Evolutionary conservation across 2,113 vertebrate genomes (phyloP), one percentile per base, ranked within the genome.

Genomic region (Amia ocellicauda): DNA sequence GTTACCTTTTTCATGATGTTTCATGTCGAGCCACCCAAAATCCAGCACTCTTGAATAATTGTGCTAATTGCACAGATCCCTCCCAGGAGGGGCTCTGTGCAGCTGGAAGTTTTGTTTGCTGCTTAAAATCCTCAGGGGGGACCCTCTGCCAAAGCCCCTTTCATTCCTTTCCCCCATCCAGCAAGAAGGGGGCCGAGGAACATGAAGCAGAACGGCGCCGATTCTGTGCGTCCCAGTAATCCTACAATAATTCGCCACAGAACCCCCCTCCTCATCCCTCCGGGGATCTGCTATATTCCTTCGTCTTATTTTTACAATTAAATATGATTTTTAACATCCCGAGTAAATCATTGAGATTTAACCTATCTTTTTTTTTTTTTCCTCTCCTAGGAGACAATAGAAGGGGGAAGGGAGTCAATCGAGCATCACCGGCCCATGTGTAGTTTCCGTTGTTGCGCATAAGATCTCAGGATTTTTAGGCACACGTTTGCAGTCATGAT

Each of bases 321-420:
- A n/a, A n/a, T n/a, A n/a, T n/a, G n/a, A 61, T 69, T 74, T 31
- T 2, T 56, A 67, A 42, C 64, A 43, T 58, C n/a, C 16, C 64
- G 64, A 49, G 64, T 58, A 68, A 13, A 51, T 52, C 68, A 55
- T 64, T 47, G 54, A 31, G 64, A 49, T 64, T 28, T 36, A 36
- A 36, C 31, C 31, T 11, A 36, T 36, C 31, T 36, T 36, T 36
- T 5, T 36, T 36, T 36, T 36, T 36, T 11, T 11, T 36, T 36
- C 31, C 31, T 36, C 31, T 2, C 31, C 31, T 36, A 11, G 31
- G 31, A 36, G 31, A 2, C 31, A 36, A 2, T 36, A 11, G 31
- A n/a, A 5, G 31, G 5, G 5, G 5, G 31, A 36, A 36, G 31
- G 31, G 31, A 11, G 31, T 36, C 31, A 36, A 36, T 36, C 31